A percentile compares a stretch with the other conserved stretches of the same genome.
Evolutionary conservation across 2,113 vertebrate genomes (phyloP).

Genomic region (Prochilodus magdalenae): DNA sequence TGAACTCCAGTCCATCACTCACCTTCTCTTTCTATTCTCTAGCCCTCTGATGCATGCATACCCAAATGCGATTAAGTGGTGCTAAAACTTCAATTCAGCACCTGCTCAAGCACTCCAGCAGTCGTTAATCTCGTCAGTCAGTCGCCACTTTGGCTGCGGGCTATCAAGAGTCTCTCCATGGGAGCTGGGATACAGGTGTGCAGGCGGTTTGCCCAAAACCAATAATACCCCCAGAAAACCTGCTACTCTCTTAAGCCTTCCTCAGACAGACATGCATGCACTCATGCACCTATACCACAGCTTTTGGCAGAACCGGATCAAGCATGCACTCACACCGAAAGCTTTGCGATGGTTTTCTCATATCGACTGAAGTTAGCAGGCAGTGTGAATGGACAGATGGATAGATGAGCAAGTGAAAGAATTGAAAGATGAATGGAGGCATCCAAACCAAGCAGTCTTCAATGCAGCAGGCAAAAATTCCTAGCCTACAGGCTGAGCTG

Average conservation of each 20-base stretch:
- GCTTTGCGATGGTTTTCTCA: not conserved
- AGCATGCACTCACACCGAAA: not conserved
- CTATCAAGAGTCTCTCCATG: not conserved
- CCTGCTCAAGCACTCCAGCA: not conserved
- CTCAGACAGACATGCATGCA: not conserved
- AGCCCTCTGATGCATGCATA: not conserved
- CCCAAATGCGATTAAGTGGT: conserved; percentile 8
- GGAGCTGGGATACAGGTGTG: not conserved
- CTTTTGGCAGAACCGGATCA: not conserved
- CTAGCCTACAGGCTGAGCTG: not conserved
- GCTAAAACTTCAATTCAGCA: conserved; percentile 13
- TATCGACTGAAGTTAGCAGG: not conserved
- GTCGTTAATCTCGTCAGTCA: conserved; percentile 2
- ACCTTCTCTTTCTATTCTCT: not conserved
- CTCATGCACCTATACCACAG: not conserved
- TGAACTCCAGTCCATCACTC: conserved; percentile 7
- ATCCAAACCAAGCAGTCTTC: not conserved
- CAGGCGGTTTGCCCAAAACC: not conserved
- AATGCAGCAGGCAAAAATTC: not conserved
- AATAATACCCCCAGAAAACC: too few relatives aligned
- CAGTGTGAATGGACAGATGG: not conserved
- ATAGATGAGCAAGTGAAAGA: not conserved
- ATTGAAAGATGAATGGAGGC: not conserved
- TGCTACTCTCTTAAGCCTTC: not conserved
- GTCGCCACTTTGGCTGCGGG: not conserved